These are phyloP conservation scores for Poicephalus meyeri DNA, from an alignment of 2,113 vertebrate genomes.

Conservation along the genomic window DNA sequence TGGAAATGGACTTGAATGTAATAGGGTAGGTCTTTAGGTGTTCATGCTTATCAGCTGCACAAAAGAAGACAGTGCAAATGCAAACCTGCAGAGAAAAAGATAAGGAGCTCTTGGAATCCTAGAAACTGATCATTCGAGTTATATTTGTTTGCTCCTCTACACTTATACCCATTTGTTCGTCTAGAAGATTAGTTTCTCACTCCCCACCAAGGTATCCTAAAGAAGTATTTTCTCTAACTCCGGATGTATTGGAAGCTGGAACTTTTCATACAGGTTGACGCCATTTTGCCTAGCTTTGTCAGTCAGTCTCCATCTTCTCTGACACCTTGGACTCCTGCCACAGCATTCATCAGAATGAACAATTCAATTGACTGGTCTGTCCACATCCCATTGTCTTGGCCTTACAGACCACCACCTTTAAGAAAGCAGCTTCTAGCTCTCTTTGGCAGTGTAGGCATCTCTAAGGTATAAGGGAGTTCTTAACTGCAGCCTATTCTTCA, in stretches of 20 bases:
- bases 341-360: not conserved
- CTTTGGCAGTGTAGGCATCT: not conserved
- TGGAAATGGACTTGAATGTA: not conserved
- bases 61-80: not conserved
- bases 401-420: not conserved
- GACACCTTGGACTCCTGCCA: not conserved
- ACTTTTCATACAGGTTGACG: not conserved
- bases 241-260: not conserved
- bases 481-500: not conserved
- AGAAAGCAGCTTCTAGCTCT: not conserved
- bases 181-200: not conserved
- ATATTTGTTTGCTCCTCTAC: not conserved
- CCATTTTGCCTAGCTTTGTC: not conserved
- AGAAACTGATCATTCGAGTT: not conserved
- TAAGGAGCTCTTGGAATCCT: not conserved
- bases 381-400: not conserved
- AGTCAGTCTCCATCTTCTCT: rapidly evolving
- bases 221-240: not conserved
- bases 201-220: not conserved
- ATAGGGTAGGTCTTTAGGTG: not conserved
- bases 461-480: not conserved
- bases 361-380: not conserved
- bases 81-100: not conserved
- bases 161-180: not conserved
- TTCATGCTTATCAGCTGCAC: not conserved